Evolutionary conservation across 2,888 invertebrate species (phyloP), one percentile per base, ranked within the genome.

Genomic region (Cheilosia urbana): DNA sequence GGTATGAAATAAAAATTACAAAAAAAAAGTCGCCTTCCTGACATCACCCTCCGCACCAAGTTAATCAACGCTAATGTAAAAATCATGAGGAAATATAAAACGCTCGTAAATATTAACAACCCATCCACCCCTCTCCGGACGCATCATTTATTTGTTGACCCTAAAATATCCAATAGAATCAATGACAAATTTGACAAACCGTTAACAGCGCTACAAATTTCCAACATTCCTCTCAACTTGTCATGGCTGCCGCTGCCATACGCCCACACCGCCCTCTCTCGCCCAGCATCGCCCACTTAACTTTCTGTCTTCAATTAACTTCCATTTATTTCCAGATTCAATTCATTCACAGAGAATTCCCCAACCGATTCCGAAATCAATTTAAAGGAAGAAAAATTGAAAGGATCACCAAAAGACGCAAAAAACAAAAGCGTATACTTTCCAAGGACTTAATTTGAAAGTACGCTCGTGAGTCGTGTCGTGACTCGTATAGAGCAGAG

Each of bases 331-430:
- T 82, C 45, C 42, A 71, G 71, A 77, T 77, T 77, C 76, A 82
- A 82, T 82, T 82, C 77, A 82, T 82, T 55, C 60, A 45, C 58
- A 30, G 71, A 40, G 71, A 82, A 82, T 77, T 82, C 71, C 82
- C 82, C 66, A 71, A 82, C 66, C 82, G 77, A 77, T 65, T 77
- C 76, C 82, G 47, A 77, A 82, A 82, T 82, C 82, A 82, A 82
- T 82, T 82, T 82, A 19, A 66, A 24, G 69, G 76, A 82, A 82
- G 65, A 76, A 82, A 81, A 77, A 72, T 77, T 77, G 82, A 82
- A 82, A 71, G 77, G 65, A 68, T 77, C 82, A 77, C 77, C 51
- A 76, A 81, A 81, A 58, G 53, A 34, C 45, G 60, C 34, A 69
- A 40, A 37, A 13, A 40, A 45, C n/a, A 19, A 37, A 69, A 51